Base-by-base conservation (phyloP, 2,113 vertebrate genomes). In the Tragelaphus scriptus region DNA sequence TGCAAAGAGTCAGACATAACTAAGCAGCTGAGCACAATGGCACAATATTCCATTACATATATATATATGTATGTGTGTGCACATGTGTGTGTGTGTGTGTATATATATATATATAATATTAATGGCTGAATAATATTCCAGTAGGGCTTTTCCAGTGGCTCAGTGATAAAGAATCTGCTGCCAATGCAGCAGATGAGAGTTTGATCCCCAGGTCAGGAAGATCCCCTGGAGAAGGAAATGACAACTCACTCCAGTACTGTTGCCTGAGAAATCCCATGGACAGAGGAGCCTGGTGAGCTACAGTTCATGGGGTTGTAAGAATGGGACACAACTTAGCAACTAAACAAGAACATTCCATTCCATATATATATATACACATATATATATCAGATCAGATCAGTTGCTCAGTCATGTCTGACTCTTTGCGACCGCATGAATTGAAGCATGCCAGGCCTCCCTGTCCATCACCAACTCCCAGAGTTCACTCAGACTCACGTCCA, bases 21-120 rank as follows among this genome's bases (percentile, higher is more conserved):
- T 68, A n/a, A 68, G n/a, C 17, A 68, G 65, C 32, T 68, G 65
- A 68, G 61, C 65, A 68, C 65, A 68, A n/a, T n/a, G 63, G 32
- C 3, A 17, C 32, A 68, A 68, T 68, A 68, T 68, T 68, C 65
- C 4, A 19, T 19, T 19, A n/a, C 17, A 36, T 23, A 21, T 68
- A 21, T 68, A 2, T n/a, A 17, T 19, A 4, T 58, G 1, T 68
- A 0, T 19, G n/a, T 71, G 32, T 36, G 65, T 2, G 0, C 7
- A n/a, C 0, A 0, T n/a, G 16, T 68, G 32, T n/a, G 32, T 65
- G 0, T 63, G 0, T 28, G 0, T 36, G 9, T 2, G 2, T 10
- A 19, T 9, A 28, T 63, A 7, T 63, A 11, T 68, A 17, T 68
- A 10, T 68, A 12, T 6, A 44, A 44, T 44, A 44, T 40, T 71